Evolutionary conservation across 2,797 vertebrate genomes (phyloP), one percentile per base, ranked within the genome.

Genomic region (Calcarius lapponicus): DNA sequence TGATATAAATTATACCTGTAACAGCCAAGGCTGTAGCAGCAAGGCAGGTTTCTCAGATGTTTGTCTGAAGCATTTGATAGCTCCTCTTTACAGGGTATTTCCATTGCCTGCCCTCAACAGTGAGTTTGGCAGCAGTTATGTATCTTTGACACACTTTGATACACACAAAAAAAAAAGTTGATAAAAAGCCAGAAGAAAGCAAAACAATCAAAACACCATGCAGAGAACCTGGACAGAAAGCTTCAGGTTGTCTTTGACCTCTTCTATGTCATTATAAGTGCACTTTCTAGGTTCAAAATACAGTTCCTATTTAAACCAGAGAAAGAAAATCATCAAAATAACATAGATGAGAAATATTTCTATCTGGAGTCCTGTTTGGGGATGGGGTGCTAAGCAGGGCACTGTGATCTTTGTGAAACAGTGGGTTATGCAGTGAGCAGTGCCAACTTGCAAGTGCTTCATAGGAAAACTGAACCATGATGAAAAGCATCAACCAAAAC

Each of bases 351-450:
- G 16, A 72, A 79, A 64, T 7, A 32, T 3, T 20, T 64, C 29
- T 28, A 10, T 6, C 14, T 17, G 5, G 50, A 86, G 17, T 5
- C 12, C 21, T 19, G 1, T 16, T 78, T 72, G 28, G 11, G 8
- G 9, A 57, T 5, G 6, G 11, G 28, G 3, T 32, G 7, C 51
- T 57, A 74, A 71, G 48, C 2, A 9, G 2, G 26, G 34, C 38
- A 32, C 28, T 8, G 15, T 5, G 26, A 20, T 47, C 21, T 78
- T 58, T 9, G 80, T 16, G 57, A 65, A 86, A 32, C 1, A 38
- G 6, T 0, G 8, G 3, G 28, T 18, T 56, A 71, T 71, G 19
- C 14, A 38, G 20, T 1, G 6, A 64, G 43, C 10, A 66, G 17
- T 5, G 8, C 14, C 47, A 75, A 1, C 36, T 58, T 51, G 25